Percentiles rank a stretch among this genome's conserved stretches.
These are phyloP conservation scores for Drosophila varians DNA, from an alignment of 1,140 invertebrate genomes.

Conservation along the genomic window DNA sequence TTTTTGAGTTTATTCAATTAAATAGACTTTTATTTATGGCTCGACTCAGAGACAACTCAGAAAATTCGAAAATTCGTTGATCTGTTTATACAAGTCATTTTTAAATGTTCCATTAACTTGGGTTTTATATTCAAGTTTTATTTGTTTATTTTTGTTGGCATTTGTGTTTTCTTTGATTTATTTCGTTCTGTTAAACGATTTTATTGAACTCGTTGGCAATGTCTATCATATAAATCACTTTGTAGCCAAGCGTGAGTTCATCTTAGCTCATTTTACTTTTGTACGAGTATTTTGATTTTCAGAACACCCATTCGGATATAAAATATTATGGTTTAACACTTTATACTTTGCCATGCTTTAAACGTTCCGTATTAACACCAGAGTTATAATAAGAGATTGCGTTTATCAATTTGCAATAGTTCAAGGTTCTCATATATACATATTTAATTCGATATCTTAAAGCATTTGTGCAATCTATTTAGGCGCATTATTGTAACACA, in stretches of 20 bases:
- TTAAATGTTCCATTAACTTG: conserved; percentile 50
- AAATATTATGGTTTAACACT: conserved; percentile 36
- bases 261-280: conserved; percentile 41
- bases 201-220: conserved; percentile 45
- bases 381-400: conserved; percentile 57
- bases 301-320: conserved; percentile 25
- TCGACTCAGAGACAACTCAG: conserved; percentile 17
- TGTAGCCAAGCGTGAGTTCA: conserved; percentile 39
- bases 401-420: conserved; percentile 68
- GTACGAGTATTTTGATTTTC: conserved; percentile 14
- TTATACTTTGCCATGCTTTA: conserved; percentile 71
- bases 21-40: conserved; percentile 1
- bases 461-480: conserved; percentile 60
- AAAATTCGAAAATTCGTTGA: conserved; percentile 25
- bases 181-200: conserved; percentile 41
- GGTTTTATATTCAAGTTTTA: conserved; percentile 27
- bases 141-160: conserved; percentile 41
- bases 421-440: conserved; percentile 46
- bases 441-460: conserved; percentile 56
- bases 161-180: conserved; percentile 47
- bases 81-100: conserved; percentile 51
- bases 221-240: conserved; percentile 44
- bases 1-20: conserved; percentile 8
- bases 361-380: conserved; percentile 69
- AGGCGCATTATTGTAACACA: conserved; percentile 69